phyloP scores from a whole-genome alignment of 2,888 invertebrate species.

The Cheilosia impressa region DNA sequence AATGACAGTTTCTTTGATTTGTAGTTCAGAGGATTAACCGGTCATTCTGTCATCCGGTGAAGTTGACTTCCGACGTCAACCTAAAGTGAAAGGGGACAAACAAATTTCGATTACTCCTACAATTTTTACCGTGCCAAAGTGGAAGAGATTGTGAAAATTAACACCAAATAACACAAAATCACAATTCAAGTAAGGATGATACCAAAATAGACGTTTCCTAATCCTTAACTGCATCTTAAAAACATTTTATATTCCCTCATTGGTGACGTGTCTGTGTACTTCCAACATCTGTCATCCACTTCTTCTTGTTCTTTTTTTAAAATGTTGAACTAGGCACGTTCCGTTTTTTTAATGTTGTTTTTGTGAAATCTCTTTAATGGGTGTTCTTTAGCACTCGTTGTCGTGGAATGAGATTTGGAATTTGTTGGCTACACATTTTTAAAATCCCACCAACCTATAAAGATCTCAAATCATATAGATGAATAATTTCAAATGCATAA shows the following conservation, averaged over 20 bases:
- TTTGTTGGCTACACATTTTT: slow-evolving; percentile 18
- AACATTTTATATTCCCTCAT: slow-evolving; percentile 30
- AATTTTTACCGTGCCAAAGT: not conserved
- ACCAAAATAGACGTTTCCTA: slow-evolving; percentile 43
- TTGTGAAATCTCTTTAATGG: slow-evolving; percentile 35
- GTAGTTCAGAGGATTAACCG: slow-evolving; percentile 34
- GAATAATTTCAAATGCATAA: slow-evolving; percentile 16
- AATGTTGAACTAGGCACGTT: slow-evolving; percentile 54
- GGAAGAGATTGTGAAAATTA: slow-evolving; percentile 35
- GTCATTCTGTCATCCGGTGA: slow-evolving; percentile 31
- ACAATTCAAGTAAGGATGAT: slow-evolving; percentile 31
- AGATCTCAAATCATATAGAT: slow-evolving; percentile 15
- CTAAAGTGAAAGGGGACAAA: not conserved
- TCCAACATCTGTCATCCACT: slow-evolving; percentile 47
- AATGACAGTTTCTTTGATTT: slow-evolving; percentile 30
- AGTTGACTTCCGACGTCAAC: slow-evolving; percentile 6
- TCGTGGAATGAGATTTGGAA: slow-evolving; percentile 23
- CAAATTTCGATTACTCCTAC: not conserved
- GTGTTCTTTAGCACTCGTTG: slow-evolving; percentile 17
- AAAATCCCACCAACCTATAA: not conserved
- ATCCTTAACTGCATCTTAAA: slow-evolving; percentile 50
- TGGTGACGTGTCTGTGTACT: slow-evolving; percentile 16
- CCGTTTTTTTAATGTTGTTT: slow-evolving; percentile 53
- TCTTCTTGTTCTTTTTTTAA: slow-evolving; percentile 62
- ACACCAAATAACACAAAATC: slow-evolving; percentile 25